Percentiles rank a stretch among this genome's conserved stretches.
These are phyloP conservation scores for Pantelozetes paolii DNA, from an alignment of 2,888 invertebrate species.

Conservation along the genomic window DNA sequence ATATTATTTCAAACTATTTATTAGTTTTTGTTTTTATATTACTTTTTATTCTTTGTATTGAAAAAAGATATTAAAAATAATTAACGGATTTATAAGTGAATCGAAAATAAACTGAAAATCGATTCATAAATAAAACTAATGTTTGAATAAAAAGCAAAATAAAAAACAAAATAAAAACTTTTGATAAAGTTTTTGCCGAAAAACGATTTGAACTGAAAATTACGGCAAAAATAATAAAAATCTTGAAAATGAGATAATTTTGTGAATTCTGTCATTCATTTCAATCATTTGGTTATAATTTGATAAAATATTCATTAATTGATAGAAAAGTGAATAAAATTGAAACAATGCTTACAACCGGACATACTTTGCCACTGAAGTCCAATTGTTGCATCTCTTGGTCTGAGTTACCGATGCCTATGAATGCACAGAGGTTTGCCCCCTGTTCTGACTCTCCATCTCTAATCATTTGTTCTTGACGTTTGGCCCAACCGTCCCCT, in stretches of 20 bases:
- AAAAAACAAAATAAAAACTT: background rate
- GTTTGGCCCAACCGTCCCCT: conserved; percentile 96
- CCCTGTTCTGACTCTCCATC: conserved; percentile 72
- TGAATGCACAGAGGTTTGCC: conserved; percentile 94
- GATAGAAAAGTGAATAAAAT: too few species aligned
- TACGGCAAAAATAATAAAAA: too few species aligned
- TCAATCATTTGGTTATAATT: too few species aligned
- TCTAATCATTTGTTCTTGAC: conserved; percentile 78
- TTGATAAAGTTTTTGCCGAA: too few species aligned
- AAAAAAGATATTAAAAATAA: too few species aligned
- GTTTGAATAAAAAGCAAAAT: background rate
- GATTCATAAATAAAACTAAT: background rate
- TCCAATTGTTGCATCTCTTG: conserved; percentile 99
- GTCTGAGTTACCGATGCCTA: conserved; percentile 96
- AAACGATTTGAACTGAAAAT: too few species aligned
- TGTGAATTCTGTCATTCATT: too few species aligned
- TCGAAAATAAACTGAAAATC: conserved; percentile 34
- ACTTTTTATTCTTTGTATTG: too few species aligned
- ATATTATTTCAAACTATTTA: too few species aligned
- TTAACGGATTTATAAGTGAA: background rate
- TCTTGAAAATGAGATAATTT: too few species aligned
- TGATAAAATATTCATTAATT: too few species aligned
- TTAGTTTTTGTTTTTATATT: too few species aligned
- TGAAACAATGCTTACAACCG: conserved; percentile 1
- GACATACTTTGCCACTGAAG: conserved; percentile 77